Conservation (phyloP, 1,140 invertebrate species). For the Maconellicoccus hirsutus region DNA sequence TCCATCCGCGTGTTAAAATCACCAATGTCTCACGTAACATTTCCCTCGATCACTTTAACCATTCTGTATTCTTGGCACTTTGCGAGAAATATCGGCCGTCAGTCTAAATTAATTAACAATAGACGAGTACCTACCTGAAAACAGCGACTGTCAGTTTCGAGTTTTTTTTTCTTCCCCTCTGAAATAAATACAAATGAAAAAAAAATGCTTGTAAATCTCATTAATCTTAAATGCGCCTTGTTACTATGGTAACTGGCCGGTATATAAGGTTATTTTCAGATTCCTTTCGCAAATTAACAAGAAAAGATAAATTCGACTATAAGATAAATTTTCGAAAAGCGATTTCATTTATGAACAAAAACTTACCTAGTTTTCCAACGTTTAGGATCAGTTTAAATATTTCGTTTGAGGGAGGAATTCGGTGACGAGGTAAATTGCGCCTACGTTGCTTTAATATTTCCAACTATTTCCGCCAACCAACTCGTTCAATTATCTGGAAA, state of each 20-base stretch:
- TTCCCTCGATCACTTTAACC: too few species aligned
- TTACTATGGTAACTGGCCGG: slow-evolving; percentile 7
- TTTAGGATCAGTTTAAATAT: too few species aligned
- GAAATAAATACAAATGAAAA: neutral
- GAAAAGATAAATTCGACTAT: neutral
- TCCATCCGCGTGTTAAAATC: too few species aligned
- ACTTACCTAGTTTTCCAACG: too few species aligned
- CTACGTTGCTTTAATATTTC: too few species aligned
- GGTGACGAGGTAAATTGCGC: too few species aligned
- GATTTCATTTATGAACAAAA: too few species aligned
- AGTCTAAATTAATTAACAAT: neutral
- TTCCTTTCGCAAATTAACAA: slow-evolving; percentile 1
- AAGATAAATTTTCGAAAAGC: neutral
- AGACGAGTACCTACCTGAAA: neutral
- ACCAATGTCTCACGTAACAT: too few species aligned
- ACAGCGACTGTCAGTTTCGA: neutral
- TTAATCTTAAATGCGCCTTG: neutral
- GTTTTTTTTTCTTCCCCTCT: neutral
- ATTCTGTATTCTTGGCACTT: neutral
- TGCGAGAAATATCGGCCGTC: neutral
- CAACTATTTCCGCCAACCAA: too few species aligned
- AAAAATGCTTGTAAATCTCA: neutral
- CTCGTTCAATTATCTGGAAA: too few species aligned
- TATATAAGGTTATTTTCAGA: neutral
- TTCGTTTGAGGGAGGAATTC: too few species aligned